These are phyloP conservation scores for Tamandua tetradactyla DNA, from an alignment of 2,797 vertebrate genomes.

Conservation along the genomic window DNA sequence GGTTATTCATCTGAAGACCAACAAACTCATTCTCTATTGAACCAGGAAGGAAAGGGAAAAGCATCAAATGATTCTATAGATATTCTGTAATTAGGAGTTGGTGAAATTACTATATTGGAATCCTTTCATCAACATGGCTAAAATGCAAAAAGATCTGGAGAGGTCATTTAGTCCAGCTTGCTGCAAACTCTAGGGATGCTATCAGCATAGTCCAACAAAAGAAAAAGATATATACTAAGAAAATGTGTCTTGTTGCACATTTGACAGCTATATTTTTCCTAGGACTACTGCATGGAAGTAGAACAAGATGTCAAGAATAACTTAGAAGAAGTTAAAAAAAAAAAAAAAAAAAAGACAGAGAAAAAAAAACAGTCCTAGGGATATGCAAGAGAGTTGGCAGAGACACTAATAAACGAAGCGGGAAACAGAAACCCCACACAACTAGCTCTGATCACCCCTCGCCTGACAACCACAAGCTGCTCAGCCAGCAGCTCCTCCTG, in stretches of 20 bases:
- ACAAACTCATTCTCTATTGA: constrained; percentile 57
- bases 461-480: neutral
- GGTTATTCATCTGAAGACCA: constrained; percentile 61
- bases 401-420: constrained; percentile 25
- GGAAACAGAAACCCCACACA: neutral
- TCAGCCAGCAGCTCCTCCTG: neutral
- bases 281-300: constrained; percentile 64
- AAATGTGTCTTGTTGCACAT: constrained; percentile 52
- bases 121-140: neutral
- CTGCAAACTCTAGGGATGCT: constrained; percentile 55
- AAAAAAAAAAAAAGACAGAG: too few species aligned
- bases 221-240: constrained; percentile 59
- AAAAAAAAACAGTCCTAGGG: constrained; percentile 25
- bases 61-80: neutral
- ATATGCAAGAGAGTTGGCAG: constrained; percentile 55
- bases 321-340: constrained; percentile 42
- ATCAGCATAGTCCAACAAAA: constrained; percentile 55
- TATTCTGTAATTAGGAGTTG: constrained; percentile 51
- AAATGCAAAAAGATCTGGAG: constrained; percentile 42
- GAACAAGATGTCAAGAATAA: constrained; percentile 72
- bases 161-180: constrained; percentile 55
- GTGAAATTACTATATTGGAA: constrained; percentile 35
- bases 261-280: constrained; percentile 75
- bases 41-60: constrained; percentile 51
- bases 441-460: neutral